A percentile compares a stretch with the other conserved stretches of the same genome.
Conservation (phyloP, 1,140 invertebrate genomes). For the Psilanteris sp. region DNA sequence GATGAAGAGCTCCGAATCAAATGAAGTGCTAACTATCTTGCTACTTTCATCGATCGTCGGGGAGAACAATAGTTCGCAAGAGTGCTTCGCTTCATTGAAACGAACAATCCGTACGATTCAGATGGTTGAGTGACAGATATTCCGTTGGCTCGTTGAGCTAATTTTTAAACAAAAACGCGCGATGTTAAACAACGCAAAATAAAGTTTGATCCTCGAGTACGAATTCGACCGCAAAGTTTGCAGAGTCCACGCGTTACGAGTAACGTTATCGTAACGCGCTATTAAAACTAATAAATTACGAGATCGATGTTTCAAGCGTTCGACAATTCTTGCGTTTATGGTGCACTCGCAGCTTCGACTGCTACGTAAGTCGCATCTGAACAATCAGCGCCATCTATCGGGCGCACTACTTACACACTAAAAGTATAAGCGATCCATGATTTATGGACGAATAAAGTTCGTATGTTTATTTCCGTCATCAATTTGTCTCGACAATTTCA, state of each 20-base stretch:
- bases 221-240: too few species aligned
- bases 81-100: constrained; percentile 23
- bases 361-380: constrained; percentile 17
- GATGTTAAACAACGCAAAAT: too few species aligned
- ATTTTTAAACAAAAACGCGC: too few species aligned
- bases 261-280: not conserved
- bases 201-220: not conserved
- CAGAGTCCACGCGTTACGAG: too few species aligned
- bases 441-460: constrained; percentile 24
- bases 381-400: constrained; percentile 26
- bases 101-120: not conserved
- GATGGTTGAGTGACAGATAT: too few species aligned
- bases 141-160: constrained; percentile 15
- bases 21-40: constrained; percentile 55
- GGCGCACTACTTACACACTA: not conserved
- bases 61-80: constrained; percentile 27
- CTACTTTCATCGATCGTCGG: constrained; percentile 36
- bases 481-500: constrained; percentile 17
- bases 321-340: constrained; percentile 25
- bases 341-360: constrained; percentile 22
- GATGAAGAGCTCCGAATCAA: constrained; percentile 41
- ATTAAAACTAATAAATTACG: not conserved
- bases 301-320: not conserved
- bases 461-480: constrained; percentile 14
- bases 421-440: constrained; percentile 19